A percentile compares a stretch with the other conserved stretches of the same genome.
phyloP scores from a whole-genome alignment of 2,888 invertebrate species.

The Lepetodrilus schrolli region DNA sequence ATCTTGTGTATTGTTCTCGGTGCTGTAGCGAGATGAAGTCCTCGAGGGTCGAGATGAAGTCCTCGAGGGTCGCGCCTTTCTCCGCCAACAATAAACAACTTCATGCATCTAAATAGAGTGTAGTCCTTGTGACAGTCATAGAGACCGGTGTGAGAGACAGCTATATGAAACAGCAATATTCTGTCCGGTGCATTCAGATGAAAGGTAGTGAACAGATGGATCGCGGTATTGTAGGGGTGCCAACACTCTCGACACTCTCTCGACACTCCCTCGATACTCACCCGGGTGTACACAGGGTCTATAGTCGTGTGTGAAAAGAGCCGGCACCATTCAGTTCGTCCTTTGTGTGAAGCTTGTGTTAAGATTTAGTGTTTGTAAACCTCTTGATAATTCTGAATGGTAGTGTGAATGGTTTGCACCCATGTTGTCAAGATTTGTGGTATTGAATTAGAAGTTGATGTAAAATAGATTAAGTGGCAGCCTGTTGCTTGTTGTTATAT shows the following conservation, averaged over 20 bases:
- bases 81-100: neutral
- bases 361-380: slow-evolving; percentile 1
- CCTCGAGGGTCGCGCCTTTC: neutral
- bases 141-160: too few relatives aligned
- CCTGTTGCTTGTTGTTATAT: neutral
- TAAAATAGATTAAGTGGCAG: neutral
- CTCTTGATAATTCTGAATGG: neutral
- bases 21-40: too few relatives aligned
- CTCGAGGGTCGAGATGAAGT: neutral
- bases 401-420: neutral
- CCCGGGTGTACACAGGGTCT: too few relatives aligned
- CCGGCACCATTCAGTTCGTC: neutral
- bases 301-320: too few relatives aligned
- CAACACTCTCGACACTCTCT: too few relatives aligned
- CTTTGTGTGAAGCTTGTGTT: neutral
- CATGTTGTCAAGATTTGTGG: neutral
- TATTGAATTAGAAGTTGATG: neutral
- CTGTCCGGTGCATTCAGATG: slow-evolving; percentile 29
- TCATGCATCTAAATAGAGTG: neutral
- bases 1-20: too few relatives aligned
- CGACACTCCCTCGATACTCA: too few relatives aligned
- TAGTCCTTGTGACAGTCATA: too few relatives aligned
- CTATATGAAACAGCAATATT: slow-evolving; percentile 28
- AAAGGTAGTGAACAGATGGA: slow-evolving; percentile 20
- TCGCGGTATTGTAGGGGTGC: neutral